Evolutionary conservation across 2,113 vertebrate species (phyloP).

Genomic region (Thamnophis sirtalis): DNA sequence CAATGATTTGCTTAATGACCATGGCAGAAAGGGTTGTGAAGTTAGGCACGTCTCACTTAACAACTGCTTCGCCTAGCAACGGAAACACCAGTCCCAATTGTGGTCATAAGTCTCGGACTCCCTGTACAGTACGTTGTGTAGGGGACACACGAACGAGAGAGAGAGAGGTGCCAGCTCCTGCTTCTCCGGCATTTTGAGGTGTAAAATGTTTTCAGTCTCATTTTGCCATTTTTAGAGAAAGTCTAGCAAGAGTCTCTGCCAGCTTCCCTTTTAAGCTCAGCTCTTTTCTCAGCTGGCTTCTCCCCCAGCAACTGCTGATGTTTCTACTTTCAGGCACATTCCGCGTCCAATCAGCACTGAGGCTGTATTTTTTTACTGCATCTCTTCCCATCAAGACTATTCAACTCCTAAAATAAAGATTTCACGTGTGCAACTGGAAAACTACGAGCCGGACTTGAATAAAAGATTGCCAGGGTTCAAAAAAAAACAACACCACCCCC

Average conservation of each 20-base stretch:
- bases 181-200: background rate
- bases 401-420: background rate
- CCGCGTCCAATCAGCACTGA: background rate
- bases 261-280: too few species aligned
- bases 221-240: background rate
- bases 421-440: background rate
- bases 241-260: background rate
- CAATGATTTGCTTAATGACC: background rate
- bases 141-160: background rate
- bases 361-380: background rate
- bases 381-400: background rate
- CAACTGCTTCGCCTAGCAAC: background rate
- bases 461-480: background rate
- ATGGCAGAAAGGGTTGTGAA: background rate
- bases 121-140: too few species aligned
- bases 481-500: too few species aligned
- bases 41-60: background rate
- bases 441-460: background rate
- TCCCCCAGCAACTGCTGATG: background rate
- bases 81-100: background rate
- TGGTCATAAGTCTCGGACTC: background rate
- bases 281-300: background rate
- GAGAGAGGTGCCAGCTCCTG: too few species aligned
- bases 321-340: background rate
- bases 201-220: background rate